Base-by-base conservation (phyloP, 2,888 invertebrate genomes). In the Rhogogaster chlorosoma region DNA sequence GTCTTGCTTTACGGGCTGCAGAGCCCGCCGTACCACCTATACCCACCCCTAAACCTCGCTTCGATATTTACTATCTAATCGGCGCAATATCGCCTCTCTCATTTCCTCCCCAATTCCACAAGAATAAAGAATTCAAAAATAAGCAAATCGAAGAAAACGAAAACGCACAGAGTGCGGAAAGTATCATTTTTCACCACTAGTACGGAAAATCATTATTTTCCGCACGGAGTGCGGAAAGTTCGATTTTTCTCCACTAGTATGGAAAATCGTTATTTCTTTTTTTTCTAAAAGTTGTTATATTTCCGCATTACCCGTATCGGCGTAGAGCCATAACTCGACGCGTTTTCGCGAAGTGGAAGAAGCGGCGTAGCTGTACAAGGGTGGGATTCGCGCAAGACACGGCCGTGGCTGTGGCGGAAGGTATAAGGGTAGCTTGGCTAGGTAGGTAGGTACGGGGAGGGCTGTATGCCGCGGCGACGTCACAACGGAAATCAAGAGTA, bases 401-500 rank as follows among this genome's bases (percentile, higher is more conserved):
- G 26, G 26, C 61, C 9, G 61, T 61, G 12, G 22, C 10, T 22
- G 61, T n/a, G 26, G 10, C 10, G 12, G 61, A 22, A 61, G 61
- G 22, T 22, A 18, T 53, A 45, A 45, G 45, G 61, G 22, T 61
- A 26, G 53, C 2, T 26, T 26, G 12, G 45, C 10, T 26, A 61
- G 22, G 22, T 9, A 61, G 22, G 10, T 53, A 53, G n/a, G 26
- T 61, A 61, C 61, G 26, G 61, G 61, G 26, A 22, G 61, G 49
- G 61, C 26, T 61, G 61, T 22, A 61, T 61, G 61, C 61, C 89
- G 90, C 73, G 57, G 91, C 91, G 91, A 91, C 92, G 93, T 93
- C 94, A 94, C 94, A 93, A 92, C 94, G 94, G 94, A 95, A 95
- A 95, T 95, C 95, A 95, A 95, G 95, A 95, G 94, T 95, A 95